Conservation (phyloP, 23 tunicate species). For the Phallusia fumigata region DNA sequence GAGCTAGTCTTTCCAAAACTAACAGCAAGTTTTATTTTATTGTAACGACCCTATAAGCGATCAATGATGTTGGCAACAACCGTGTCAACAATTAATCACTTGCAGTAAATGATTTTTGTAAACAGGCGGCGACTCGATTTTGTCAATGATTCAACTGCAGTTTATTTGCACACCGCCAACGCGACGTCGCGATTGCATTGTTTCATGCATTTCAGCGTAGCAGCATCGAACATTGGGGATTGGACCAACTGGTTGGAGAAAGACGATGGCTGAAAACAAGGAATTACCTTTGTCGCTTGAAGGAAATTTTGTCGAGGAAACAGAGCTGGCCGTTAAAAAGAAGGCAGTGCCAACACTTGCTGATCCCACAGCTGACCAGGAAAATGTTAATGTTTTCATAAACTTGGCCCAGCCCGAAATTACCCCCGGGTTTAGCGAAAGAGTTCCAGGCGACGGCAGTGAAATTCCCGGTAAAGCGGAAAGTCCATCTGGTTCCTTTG, state of each 20-base stretch:
- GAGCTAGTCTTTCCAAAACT: no score
- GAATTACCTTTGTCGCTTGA: background rate
- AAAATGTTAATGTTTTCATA: no score
- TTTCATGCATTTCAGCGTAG: no score
- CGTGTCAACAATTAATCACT: no score
- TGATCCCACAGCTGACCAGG: no score
- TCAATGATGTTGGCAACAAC: no score
- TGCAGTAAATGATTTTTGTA: background rate
- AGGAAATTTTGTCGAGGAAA: background rate
- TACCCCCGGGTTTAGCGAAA: background rate
- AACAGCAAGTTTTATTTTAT: no score
- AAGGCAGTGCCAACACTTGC: background rate
- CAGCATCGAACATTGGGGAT: background rate
- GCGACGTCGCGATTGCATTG: background rate
- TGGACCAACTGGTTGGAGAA: background rate
- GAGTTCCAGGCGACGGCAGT: constrained; percentile 6
- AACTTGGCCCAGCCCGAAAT: no score
- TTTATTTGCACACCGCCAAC: background rate
- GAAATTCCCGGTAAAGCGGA: background rate
- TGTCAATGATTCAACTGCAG: constrained; percentile 1
- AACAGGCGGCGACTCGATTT: background rate
- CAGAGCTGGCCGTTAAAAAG: background rate
- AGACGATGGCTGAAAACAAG: background rate
- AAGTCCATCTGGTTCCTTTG: background rate
- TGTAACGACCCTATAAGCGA: no score